Evolutionary conservation across 2,113 vertebrate genomes (phyloP), one percentile per base, ranked within the genome.

Genomic region (Pedionomus torquatus): DNA sequence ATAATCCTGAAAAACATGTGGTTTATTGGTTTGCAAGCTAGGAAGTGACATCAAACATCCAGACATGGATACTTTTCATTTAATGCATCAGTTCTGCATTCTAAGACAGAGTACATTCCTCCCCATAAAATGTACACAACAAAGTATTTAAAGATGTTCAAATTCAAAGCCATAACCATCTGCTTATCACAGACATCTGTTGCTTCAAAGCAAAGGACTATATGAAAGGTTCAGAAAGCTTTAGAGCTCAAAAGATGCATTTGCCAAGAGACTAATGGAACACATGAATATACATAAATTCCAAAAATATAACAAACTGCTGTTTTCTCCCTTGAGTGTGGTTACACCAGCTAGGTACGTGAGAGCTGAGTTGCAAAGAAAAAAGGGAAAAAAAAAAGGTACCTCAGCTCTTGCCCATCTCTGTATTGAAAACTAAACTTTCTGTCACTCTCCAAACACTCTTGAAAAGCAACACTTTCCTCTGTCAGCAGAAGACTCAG

Each of bases 131-230:
- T 91, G 72, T 64, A 94, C 17, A 37, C 65, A 92, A 80, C 31
- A 84, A 83, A 96, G 61, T 81, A 93, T 77, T 96, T 95, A 91
- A 96, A 97, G 85, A 95, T 96, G 94, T 83, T 77, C 63, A 70
- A 9, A 95, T 94, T 94, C 71, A 85, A 88, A 93, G 77, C 61
- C 61, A 60, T 76, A 91, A 92, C 91, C 76, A 68, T 97, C 85
- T 97, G 89, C 70, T 96, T 94, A 95, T 95, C n/a, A 5, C 28
- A 81, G 84, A 92, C 94, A 95, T 89, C 93, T 97, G 95, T 92
- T 92, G 77, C 89, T 96, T 96, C 90, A 94, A 96, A 97, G 87
- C 28, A 70, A 89, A 39, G 71, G 64, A 79, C 77, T 83, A 81
- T 95, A 93, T 90, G 90, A 93, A 83, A 93, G 46, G 31, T 85